Base-by-base conservation (phyloP, 2,113 vertebrate species). In the Mobula birostris region DNA sequence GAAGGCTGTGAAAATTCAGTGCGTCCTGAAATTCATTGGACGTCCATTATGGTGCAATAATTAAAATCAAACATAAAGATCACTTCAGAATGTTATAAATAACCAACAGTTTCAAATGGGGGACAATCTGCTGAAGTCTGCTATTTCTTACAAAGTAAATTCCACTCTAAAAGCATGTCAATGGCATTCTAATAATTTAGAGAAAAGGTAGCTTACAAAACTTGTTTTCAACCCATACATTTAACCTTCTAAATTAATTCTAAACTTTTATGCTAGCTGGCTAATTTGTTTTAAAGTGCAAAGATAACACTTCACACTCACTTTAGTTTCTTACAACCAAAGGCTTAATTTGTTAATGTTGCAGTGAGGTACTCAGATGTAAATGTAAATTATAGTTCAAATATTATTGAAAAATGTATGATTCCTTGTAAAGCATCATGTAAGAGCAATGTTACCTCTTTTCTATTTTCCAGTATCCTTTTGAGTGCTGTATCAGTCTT, bases 401-500 rank as follows among this genome's bases (percentile, higher is more conserved):
- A 15, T 12, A 72, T 40, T 24, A 72, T 48, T 92, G 63, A 72
- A 48, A 4, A 32, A 19, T 63, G 56, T 61, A 14, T 87, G 58
- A 32, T 93, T 40, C 40, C 74, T 56, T 76, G 8, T 7, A 36
- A 17, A 36, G n/a, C 32, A 40, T 93, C 40, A 66, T 56, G 24
- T 76, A 48, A 56, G 21, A 92, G 48, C 61, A 92, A 91, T 91
- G 2, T 70, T 74, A 5, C 40, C 7, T 19, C 72, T 94, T 94
- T 76, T 94, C 94, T 29, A 94, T 70, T 95, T 94, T 94, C 8
- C 95, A 99, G 99, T 96, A 98, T 99, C 95, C 98, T 99, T 76
- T 97, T 99, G 79, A 94, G 96, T 0, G 95, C 98, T 61, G 98
- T 99, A 36, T 98, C 98, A 85, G 96, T 99, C 95, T 97, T 99